Base-by-base conservation (phyloP, 1,140 invertebrate species). In the Bombus impatiens region DNA sequence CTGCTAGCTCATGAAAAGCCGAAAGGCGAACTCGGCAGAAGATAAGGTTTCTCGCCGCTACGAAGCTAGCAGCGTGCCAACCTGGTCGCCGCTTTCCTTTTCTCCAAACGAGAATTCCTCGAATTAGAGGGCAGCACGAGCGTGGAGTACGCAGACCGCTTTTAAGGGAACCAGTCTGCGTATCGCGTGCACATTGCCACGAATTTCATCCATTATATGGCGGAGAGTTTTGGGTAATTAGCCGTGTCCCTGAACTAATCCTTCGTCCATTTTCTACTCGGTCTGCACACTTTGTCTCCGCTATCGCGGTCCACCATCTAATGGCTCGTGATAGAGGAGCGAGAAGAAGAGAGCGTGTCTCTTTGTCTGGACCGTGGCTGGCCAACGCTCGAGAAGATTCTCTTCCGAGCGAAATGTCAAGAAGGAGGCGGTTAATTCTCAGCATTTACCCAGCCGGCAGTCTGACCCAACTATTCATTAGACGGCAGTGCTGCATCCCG, bases 381-480 rank as follows among this genome's bases (percentile, higher is more conserved):
- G 40, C 40, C 65, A 37, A 53, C 13, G 76, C 37, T 62, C 32
- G 86, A 77, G 89, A 82, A 84, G 79, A 88, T 86, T 81, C 77
- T 91, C 86, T 87, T 88, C 86, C 72, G 87, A 91, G 88, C 90
- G 82, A 93, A 93, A 93, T 93, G 92, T 93, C 92, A 93, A 93
- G 93, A 92, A 92, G 87, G 86, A 88, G 90, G 89, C 91, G 90
- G 91, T 93, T 92, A 93, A 93, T 93, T 92, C 91, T 92, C 89
- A 93, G 86, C 89, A 89, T 93, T 93, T 92, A 90, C 88, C 87
- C 81, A 89, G 87, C 87, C 89, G 87, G 81, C 81, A 89, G 89
- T 90, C 87, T 91, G 90, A 90, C 86, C 92, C 89, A 91, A 93
- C 92, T 92, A 94, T 94, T 93, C 92, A 93, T 93, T 94, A 94